Evolutionary conservation across 2,888 invertebrate genomes (phyloP).

Genomic region (Drosophila meridionalis): DNA sequence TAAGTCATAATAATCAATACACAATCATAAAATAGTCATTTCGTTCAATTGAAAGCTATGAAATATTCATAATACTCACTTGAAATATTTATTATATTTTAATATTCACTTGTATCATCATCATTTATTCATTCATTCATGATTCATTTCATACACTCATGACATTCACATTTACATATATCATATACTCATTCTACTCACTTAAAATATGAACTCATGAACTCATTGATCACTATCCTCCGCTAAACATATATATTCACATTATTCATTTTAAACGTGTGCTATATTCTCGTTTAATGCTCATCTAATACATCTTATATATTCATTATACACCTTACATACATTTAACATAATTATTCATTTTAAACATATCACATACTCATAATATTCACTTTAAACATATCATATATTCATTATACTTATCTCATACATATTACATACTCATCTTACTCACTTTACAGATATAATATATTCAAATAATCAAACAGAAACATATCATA

Average conservation of each 20-base stretch:
- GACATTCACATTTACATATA: neutral
- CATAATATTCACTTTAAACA: neutral
- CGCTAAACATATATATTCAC: no score
- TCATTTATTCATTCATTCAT: no score
- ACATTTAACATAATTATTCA: no score
- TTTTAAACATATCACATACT: neutral
- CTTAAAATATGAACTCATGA: neutral
- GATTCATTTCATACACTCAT: neutral
- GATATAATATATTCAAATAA: neutral
- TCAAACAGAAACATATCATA: neutral
- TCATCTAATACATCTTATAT: neutral
- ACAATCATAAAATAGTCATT: no score
- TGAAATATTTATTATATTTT: no score
- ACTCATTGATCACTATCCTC: neutral
- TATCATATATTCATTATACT: neutral
- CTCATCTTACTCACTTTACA: neutral
- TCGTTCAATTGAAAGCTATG: no score
- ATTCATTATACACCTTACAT: neutral
- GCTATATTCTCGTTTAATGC: neutral
- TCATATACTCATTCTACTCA: constrained; percentile 1
- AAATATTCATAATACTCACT: no score
- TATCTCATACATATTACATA: neutral
- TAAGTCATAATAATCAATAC: no score
- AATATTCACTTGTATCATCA: no score
- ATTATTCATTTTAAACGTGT: neutral